Base-by-base conservation (phyloP, 35 echinoderm and acorn worm genomes). In the Chiridota heheva region DNA sequence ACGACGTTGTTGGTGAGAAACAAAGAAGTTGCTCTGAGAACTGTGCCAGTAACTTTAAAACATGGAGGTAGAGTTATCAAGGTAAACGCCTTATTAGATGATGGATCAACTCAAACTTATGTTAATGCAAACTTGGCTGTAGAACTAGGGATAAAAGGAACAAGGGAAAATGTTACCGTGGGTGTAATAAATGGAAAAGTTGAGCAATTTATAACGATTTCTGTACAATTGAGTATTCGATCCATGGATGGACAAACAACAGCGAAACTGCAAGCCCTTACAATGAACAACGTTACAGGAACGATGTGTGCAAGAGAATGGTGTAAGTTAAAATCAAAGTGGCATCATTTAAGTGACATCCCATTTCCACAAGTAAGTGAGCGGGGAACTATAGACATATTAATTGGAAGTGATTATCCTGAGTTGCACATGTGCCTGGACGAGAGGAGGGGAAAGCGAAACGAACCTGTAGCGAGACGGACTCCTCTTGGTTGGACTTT, bases 71-170 rank as follows among this genome's bases (percentile, higher is more conserved):
- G 60, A 12, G 31, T 49, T 17, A 40, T 69, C 20, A 69, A 83
- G 41, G 62, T 83, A 44, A 83, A 83, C 70, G 80, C 44, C 68
- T 34, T 83, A 22, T 40, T 84, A 59, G 67, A 84, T 38, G 81
- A 49, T 71, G 81, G 46, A 3, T 68, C 59, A 2, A 70, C 41
- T 6, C 44, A 53, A 27, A 70, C 81, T 4, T 74, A 74, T 47
- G 40, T 74, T 13, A 74, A 74, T 74, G 70, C 36, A 2, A 37
- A 27, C 6, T 3, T 83, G 13, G 39, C 42, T 51, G 35, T 25
- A 31, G 63, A 70, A 10, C 29, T 83, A 48, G 58, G 64, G 5
- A 7, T 83, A 47, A 26, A 42, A 15, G 81, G 81, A 13, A 32
- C 12, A 31, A 37, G 44, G 15, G 41, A 70, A 41, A 48, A 7